These are phyloP conservation scores for Premnoplex brunnescens DNA, from an alignment of 2,797 vertebrate species.

Conservation along the genomic window DNA sequence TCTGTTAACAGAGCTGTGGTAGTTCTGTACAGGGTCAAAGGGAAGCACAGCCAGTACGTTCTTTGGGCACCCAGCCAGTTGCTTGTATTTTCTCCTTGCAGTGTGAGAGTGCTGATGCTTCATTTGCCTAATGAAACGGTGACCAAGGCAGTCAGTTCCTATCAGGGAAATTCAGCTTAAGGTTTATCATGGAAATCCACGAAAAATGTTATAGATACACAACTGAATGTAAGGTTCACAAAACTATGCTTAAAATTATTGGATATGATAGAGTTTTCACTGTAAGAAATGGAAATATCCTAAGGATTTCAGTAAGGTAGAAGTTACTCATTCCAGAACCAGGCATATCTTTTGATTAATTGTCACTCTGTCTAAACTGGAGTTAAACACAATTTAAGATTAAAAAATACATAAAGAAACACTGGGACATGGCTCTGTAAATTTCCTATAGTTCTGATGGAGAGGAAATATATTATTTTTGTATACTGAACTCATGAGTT, in stretches of 20 bases:
- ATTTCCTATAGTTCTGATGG: background rate
- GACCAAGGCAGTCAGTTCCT: background rate
- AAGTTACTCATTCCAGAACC: background rate
- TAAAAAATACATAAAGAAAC: background rate
- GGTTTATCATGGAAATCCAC: background rate
- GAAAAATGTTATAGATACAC: background rate
- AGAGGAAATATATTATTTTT: background rate
- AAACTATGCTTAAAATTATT: background rate
- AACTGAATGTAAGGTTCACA: background rate
- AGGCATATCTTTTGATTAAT: conserved; percentile 4
- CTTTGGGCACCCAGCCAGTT: background rate
- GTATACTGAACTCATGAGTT: background rate
- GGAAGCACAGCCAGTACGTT: background rate
- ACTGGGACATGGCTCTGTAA: background rate
- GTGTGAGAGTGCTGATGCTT: background rate
- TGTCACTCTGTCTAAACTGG: background rate
- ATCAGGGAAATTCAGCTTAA: conserved; percentile 2
- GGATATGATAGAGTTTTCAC: background rate
- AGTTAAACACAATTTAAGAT: background rate
- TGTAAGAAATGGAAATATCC: background rate
- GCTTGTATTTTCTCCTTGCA: background rate
- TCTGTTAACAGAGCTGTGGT: background rate
- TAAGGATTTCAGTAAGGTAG: background rate
- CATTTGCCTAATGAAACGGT: background rate
- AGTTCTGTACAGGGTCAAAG: background rate